Base-by-base conservation (phyloP, 2,113 vertebrate genomes). In the Pyrgilauda ruficollis region DNA sequence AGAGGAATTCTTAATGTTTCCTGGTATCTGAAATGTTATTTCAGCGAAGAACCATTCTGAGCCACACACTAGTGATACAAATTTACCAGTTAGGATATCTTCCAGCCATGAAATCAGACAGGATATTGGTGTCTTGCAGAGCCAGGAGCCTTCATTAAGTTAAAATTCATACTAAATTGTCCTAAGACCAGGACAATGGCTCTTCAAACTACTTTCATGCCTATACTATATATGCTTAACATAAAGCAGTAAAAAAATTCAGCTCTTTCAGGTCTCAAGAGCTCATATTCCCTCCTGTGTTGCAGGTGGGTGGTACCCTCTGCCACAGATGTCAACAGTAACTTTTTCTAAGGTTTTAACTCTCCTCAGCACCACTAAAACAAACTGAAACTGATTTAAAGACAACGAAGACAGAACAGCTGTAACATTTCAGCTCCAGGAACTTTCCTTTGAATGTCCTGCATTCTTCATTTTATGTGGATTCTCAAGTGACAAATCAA, bases 401-500 rank as follows among this genome's bases (percentile, higher is more conserved):
- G 43, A 59, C 28, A 43, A 46, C 6, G 0, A 64, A 88, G 30
- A n/a, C 55, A 84, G 49, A 91, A 85, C 69, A 95, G 77, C 91
- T 94, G 84, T 84, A 96, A 53, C 31, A 47, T 79, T 85, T 94
- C 62, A 76, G 53, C 50, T 91, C 53, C 70, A 69, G 70, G 62
- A 96, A 69, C 91, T 94, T 93, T 79, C 74, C 30, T 93, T 73
- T 82, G 81, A 82, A 75, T 58, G 53, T 53, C 78, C 44, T 82
- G 53, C 49, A 66, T 96, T 89, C 81, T 95, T 89, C n/a, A 35
- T 84, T 95, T 89, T 73, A 89, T 82, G 58, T 50, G 62, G 73
- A 84, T 84, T 89, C 95, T 95, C 91, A 94, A 96, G 84, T 72
- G 87, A 62, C 79, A 94, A 94, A 94, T 72, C 73, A 94, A 92